Base-by-base conservation (phyloP, 2,888 invertebrate genomes). In the Zygaena filipendulae region DNA sequence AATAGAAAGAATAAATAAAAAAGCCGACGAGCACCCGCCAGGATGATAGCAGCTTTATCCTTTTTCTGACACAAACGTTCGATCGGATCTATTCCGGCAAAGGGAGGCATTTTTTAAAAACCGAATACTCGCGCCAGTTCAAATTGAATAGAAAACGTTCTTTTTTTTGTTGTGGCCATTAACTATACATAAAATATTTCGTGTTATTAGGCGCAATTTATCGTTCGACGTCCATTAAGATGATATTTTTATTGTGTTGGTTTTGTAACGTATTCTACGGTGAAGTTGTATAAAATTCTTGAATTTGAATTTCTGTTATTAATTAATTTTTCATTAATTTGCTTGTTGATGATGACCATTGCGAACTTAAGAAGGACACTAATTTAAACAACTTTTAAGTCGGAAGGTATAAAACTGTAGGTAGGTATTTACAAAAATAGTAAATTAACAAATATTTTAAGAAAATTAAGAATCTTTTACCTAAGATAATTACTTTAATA, bases 161-260 rank as follows among this genome's bases (percentile, higher is more conserved):
- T 16, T 16, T n/a, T n/a, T n/a, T 75, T 72, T 70, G 50, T 66
- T 43, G 40, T 32, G 45, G 45, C 52, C 50, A 56, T 59, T 61
- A 58, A 56, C 52, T 54, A n/a, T n/a, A n/a, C 53, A 53, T 62
- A 63, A 71, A 70, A 70, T 77, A 71, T 72, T 69, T 68, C 63
- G n/a, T 58, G 54, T 63, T 71, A 75, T 77, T 77, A 71, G 45
- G 53, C 52, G 55, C 56, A 70, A 72, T 75, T 74, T 75, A 79
- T 77, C 44, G 61, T 45, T 36, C 46, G 47, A 35, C 54, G 58
- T 62, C 66, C 53, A 69, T 70, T 72, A 70, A 64, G 64, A 59
- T 53, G 52, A 47, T 67, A 69, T 59, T 75, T n/a, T 75, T 75
- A 72, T 69, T 49, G 55, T 71, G 64, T 72, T 52, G 59, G 57